Conservation (phyloP, 2,113 vertebrate genomes). For the Craseonycteris thonglongyai region DNA sequence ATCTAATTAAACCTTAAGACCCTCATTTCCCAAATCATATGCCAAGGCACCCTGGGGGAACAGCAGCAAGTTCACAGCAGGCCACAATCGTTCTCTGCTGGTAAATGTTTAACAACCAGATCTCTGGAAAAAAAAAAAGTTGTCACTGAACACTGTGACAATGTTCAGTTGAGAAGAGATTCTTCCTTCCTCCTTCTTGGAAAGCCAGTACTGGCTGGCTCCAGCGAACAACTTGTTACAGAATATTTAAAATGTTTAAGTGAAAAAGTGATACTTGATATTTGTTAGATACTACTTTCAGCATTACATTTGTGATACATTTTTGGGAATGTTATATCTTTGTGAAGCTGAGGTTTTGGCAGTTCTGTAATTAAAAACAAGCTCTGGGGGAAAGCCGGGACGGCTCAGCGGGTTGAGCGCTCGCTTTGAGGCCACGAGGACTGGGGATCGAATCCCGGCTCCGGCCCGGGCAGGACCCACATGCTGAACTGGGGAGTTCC, state of each 20-base stretch:
- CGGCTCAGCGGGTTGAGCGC: no score
- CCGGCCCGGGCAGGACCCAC: no score
- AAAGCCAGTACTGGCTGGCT: background rate
- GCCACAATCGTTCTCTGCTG: background rate
- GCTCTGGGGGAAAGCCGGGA: no score
- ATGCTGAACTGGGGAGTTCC: no score
- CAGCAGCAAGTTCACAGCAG: background rate
- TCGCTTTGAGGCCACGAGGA: no score
- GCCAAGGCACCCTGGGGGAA: background rate
- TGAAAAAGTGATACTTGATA: background rate
- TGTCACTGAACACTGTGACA: background rate
- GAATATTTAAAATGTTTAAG: background rate
- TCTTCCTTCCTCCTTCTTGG: background rate
- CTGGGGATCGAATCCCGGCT: no score
- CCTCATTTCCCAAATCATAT: background rate
- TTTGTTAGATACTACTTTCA: background rate
- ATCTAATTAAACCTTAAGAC: background rate
- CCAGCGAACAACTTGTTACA: background rate
- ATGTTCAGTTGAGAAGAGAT: background rate
- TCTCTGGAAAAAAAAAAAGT: background rate
- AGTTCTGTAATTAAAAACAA: background rate
- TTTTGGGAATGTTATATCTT: background rate
- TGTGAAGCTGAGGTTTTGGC: background rate
- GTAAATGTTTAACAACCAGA: no score
- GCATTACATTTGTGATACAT: fast-evolving